These are phyloP conservation scores for Hirundo rustica DNA, from an alignment of 2,797 vertebrate genomes.

Conservation along the genomic window DNA sequence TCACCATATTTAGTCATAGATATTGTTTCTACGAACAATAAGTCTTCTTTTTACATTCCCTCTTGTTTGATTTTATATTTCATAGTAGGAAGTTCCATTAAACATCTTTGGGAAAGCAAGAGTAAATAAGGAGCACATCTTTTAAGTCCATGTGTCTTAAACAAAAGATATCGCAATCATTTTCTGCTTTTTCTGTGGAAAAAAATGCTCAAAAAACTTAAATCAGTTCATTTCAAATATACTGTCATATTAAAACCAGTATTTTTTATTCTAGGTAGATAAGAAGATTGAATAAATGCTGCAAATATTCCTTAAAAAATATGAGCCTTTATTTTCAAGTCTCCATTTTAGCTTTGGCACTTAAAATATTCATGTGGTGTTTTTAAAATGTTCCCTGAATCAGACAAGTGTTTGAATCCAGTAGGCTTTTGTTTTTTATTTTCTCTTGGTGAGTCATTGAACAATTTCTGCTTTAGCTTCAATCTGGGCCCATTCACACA, in stretches of 20 bases:
- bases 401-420: slow-evolving; percentile 37
- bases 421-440: slow-evolving; percentile 44
- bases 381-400: slow-evolving; percentile 59
- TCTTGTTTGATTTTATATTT: neutral
- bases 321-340: slow-evolving; percentile 10
- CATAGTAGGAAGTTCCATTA: neutral
- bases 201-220: neutral
- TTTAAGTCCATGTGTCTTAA: neutral
- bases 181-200: neutral
- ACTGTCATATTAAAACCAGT: neutral
- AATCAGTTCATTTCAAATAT: neutral
- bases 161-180: neutral
- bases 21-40: neutral
- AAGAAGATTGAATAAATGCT: neutral
- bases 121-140: neutral
- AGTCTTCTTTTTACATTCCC: neutral
- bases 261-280: neutral
- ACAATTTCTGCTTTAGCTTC: slow-evolving; percentile 46
- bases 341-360: slow-evolving; percentile 15
- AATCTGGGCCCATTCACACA: slow-evolving; percentile 54
- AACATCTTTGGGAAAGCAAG: neutral
- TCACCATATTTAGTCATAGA: neutral
- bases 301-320: neutral
- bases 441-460: slow-evolving; percentile 52
- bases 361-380: slow-evolving; percentile 61